These are phyloP conservation scores for Galerucella pusilla DNA, from an alignment of 2,888 invertebrate genomes.

Conservation along the genomic window DNA sequence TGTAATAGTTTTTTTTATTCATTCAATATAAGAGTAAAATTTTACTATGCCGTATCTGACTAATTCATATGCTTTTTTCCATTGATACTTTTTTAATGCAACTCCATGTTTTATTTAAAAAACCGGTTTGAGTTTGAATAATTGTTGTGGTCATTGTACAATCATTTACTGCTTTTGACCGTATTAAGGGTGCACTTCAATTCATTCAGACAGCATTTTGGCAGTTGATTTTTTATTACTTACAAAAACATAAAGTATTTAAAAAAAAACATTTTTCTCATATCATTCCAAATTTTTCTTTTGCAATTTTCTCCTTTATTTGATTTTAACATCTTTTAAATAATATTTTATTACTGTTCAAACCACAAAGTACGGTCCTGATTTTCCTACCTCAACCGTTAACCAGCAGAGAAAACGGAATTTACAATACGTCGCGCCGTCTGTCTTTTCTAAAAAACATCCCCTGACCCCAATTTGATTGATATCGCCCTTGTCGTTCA, in stretches of 20 bases:
- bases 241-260: too few relatives aligned
- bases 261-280: too few relatives aligned
- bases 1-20: not conserved
- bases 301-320: not conserved
- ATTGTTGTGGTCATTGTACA: conserved; percentile 26
- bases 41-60: conserved; percentile 5
- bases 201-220: not conserved
- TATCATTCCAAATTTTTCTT: not conserved
- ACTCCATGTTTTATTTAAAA: conserved; percentile 19
- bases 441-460: conserved; percentile 48
- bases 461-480: conserved; percentile 50
- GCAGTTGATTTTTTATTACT: too few relatives aligned
- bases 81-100: conserved; percentile 25
- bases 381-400: conserved; percentile 50
- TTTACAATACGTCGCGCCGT: conserved; percentile 47
- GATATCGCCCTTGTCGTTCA: conserved; percentile 38
- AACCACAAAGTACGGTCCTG: conserved; percentile 33
- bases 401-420: conserved; percentile 45
- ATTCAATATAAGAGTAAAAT: not conserved
- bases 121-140: conserved; percentile 26
- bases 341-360: not conserved
- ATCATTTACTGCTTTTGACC: conserved; percentile 11
- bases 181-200: conserved; percentile 5
- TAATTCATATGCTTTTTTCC: conserved; percentile 2
- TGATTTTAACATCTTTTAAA: not conserved